Conservation (phyloP, 1,140 invertebrate genomes). For the Drosophila bocki region DNA sequence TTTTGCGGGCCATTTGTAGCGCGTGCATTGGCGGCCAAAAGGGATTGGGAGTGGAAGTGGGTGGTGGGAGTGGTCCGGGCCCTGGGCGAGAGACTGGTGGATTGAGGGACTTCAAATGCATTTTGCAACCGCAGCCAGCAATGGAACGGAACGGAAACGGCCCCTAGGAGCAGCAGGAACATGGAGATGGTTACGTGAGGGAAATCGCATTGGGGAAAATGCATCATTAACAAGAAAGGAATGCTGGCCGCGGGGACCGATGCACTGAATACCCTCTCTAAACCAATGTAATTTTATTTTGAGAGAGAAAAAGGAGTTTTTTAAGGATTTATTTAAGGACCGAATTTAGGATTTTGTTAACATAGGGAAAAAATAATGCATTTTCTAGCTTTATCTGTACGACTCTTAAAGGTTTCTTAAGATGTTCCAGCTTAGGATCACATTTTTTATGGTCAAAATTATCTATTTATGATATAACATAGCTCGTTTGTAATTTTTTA, state of each 20-base stretch:
- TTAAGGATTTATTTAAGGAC: not conserved
- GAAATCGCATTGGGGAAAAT: constrained; percentile 35
- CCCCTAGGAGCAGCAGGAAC: constrained; percentile 13
- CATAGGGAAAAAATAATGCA: not conserved
- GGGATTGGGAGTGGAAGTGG: not conserved
- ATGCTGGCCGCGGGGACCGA: not conserved
- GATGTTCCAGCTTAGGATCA: fast-evolving
- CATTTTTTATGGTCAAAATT: not conserved
- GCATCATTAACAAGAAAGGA: constrained; percentile 36
- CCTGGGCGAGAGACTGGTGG: not conserved
- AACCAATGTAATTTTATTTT: not conserved
- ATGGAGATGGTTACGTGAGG: constrained; percentile 46
- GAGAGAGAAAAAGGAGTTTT: not conserved
- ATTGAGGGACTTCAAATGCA: constrained; percentile 50
- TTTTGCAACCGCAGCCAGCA: constrained; percentile 45
- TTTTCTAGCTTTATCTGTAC: no score
- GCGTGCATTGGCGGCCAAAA: constrained; percentile 15
- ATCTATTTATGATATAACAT: not conserved
- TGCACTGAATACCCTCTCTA: constrained; percentile 9
- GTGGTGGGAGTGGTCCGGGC: not conserved
- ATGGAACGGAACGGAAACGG: constrained; percentile 11
- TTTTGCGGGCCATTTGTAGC: constrained; percentile 57
- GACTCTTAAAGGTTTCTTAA: not conserved
- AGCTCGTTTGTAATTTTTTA: no score
- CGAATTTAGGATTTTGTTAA: not conserved